Evolutionary conservation across 2,113 vertebrate species (phyloP).

Genomic region (Parotia lawesii): DNA sequence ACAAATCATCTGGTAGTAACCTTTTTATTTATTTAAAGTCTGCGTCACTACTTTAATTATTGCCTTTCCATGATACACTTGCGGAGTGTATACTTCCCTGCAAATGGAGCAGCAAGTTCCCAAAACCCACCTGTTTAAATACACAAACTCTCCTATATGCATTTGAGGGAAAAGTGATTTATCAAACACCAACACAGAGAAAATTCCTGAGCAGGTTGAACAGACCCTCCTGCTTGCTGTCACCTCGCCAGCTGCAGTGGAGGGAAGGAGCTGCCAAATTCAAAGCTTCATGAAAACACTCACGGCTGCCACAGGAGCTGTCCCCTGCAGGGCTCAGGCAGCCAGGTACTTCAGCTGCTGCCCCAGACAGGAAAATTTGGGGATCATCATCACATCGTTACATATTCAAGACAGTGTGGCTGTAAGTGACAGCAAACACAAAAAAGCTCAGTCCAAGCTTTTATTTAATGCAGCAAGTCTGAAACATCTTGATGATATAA

Average conservation of each 20-base stretch:
- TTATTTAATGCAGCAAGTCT: background rate
- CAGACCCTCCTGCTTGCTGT: background rate
- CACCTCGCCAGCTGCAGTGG: background rate
- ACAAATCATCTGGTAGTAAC: conserved; percentile 9
- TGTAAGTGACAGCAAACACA: background rate
- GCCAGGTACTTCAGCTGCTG: background rate
- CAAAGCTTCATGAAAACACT: background rate
- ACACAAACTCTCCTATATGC: background rate
- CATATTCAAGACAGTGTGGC: background rate
- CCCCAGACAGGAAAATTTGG: background rate
- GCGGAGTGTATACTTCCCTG: background rate
- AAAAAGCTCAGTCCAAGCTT: background rate
- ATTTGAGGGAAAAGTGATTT: background rate
- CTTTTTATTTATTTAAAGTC: conserved; percentile 9
- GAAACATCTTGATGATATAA: background rate
- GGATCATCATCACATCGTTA: background rate
- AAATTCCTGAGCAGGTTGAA: background rate
- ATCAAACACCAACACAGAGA: background rate
- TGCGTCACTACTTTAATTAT: conserved; percentile 29
- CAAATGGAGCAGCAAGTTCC: background rate
- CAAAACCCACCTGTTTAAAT: background rate
- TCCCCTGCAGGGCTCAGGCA: background rate
- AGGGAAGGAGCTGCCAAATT: background rate
- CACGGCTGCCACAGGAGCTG: background rate
- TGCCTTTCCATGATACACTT: conserved; percentile 37